Base-by-base conservation (phyloP, 2,113 vertebrate genomes). In the Edolisoma coerulescens region DNA sequence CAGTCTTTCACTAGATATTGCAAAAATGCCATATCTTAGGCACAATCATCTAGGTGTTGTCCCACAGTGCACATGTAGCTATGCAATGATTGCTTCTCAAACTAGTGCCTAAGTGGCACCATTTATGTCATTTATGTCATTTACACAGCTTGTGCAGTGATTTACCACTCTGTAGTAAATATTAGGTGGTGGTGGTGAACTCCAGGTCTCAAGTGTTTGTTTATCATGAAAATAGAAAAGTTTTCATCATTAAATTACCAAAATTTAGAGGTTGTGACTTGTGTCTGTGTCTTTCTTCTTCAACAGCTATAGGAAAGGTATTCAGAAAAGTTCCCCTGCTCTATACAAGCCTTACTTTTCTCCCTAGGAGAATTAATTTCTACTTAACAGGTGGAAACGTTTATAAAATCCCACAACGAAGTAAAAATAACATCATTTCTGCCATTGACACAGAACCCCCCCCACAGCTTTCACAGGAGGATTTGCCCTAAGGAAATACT, bases 401-500 rank as follows among this genome's bases (percentile, higher is more conserved):
- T 83, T 90, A 90, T 78, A 76, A 84, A 91, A 90, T 88, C 53
- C 50, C 75, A 61, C 57, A 61, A 32, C 37, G 82, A 83, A 56
- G n/a, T 64, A 87, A 89, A 96, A 96, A 94, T 83, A 69, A 87
- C 32, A 74, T 13, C 0, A 47, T 82, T 83, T 94, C 77, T 96
- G 60, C 35, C 61, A 92, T 59, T 0, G 7, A 82, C 65, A 30
- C 35, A 68, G 24, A 60, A 69, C 11, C 28, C 15, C 20, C 42
- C 42, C 49, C 45, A 54, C 0, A 1, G 59, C 17, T 44, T 95
- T 95, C 5, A 0, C 68, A 89, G 87, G 60, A 89, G 85, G 87
- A 91, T 95, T 87, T 60, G 71, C 88, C 92, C 71, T 77, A 39
- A 94, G 90, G 92, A 91, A 79, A 91, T 82, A 64, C 13, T 82